Evolutionary conservation across 2,797 vertebrate genomes (phyloP), one percentile per base, ranked within the genome.

Genomic region (Arremon brunneinucha): DNA sequence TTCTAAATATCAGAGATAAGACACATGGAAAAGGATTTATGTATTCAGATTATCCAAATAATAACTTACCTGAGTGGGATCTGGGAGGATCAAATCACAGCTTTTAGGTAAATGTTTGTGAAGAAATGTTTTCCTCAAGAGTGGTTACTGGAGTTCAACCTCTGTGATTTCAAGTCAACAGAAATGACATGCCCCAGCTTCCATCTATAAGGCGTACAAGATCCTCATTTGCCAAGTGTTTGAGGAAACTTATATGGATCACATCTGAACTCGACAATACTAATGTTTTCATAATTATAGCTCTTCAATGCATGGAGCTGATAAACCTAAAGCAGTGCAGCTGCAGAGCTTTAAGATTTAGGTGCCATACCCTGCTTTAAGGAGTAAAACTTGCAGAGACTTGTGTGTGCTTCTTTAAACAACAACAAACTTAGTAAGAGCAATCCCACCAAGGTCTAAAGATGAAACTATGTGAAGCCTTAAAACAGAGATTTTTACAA

Each of bases 31-130:
- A 87, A 84, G 21, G 8, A 39, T 35, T 90, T 67, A 86, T 2
- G 2, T 71, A 69, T 79, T 90, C 59, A 67, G 43, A 60, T 82
- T 67, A 89, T 72, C 44, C 65, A 93, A 86, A 76, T 70, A 55
- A 72, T 82, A 84, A 79, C 83, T 90, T 90, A 94, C 87, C 77
- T 74, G 56, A 90, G 34, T 17, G 8, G 27, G 34, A 90, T 82
- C 52, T 6, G 2, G n/a, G 30, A 95, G 50, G 41, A 88, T 68
- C 50, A 92, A 59, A 86, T 94, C 79, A 81, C 50, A 90, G 63
- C 27, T 94, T 93, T 94, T 53, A 91, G 37, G 83, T 74, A 86
- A 85, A 83, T 52, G 30, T 82, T 89, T 89, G 68, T 59, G 60
- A 75, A 77, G 35, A 88, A 87, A 76, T 17, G 19, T 46, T 69